Evolutionary conservation across 2,797 vertebrate genomes (phyloP).

Genomic region (Enteromius unitaeniatus): DNA sequence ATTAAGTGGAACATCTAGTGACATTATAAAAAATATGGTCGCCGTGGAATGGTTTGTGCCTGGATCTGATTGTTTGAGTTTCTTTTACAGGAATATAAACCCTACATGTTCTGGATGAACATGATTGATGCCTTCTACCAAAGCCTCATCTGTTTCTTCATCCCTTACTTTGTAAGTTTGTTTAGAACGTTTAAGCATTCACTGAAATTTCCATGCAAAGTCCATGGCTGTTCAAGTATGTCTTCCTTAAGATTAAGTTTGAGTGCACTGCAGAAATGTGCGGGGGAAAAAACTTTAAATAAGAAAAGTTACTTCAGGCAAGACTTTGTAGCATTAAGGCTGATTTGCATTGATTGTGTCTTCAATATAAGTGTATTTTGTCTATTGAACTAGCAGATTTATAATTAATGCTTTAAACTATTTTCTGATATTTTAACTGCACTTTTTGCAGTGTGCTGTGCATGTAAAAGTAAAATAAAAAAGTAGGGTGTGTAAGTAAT

Average conservation of each 20-base stretch:
- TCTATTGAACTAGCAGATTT: not conserved
- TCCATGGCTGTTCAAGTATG: not conserved
- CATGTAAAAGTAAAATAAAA: not conserved
- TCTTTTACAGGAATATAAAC: slow-evolving; percentile 89
- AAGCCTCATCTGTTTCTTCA: slow-evolving; percentile 96
- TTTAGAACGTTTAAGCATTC: not conserved
- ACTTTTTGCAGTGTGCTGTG: not conserved
- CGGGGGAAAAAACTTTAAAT: not conserved
- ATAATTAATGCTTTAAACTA: not conserved
- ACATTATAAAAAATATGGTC: slow-evolving; percentile 5
- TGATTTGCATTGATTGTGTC: not conserved
- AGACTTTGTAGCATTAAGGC: not conserved
- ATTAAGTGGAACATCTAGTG: slow-evolving; percentile 33
- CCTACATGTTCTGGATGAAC: slow-evolving; percentile 97
- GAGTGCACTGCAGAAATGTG: not conserved
- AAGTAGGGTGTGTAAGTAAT: not conserved
- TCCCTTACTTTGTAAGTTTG: slow-evolving; percentile 94
- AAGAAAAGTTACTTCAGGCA: not conserved
- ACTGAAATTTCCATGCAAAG: not conserved
- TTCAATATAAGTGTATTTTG: not conserved
- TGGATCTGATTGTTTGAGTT: not conserved
- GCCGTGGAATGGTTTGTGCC: not conserved
- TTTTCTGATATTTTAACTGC: not conserved
- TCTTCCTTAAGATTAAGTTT: not conserved
- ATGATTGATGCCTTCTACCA: slow-evolving; percentile 98